Evolutionary conservation across 2,888 invertebrate species (phyloP), one percentile per base, ranked within the genome.

Genomic region (Tinea trinotella): DNA sequence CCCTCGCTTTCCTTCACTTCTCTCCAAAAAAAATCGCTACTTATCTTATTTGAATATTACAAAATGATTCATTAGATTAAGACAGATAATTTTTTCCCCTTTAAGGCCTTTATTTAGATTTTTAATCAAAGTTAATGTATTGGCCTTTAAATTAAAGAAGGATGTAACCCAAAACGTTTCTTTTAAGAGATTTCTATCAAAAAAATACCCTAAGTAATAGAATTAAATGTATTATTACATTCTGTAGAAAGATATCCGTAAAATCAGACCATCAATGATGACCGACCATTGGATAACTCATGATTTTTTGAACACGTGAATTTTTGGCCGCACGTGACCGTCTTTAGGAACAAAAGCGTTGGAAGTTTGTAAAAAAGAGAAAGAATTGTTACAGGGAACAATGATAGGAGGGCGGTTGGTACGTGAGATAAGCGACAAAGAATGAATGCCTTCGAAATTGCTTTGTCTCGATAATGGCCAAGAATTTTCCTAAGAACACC

Each of bases 391-490:
- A 24, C 24, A 4, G 24, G 4, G 50, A 50, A 50, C 50, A 50
- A 50, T 50, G 50, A 50, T 50, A 24, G 24, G 50, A 24, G 50
- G 46, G 48, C 17, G 18, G 48, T 18, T 20, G 1, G 50, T 50
- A 24, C 50, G 50, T 50, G 50, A 50, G 50, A 50, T 50, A 50
- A 50, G 50, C 50, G 24, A 54, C 57, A 58, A 56, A 56, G 57
- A 61, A 59, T 59, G 58, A 59, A 57, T 57, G 58, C 58, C 56
- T 55, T 50, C 58, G 56, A 56, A 61, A 61, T 59, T 59, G 61
- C 57, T 56, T 58, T 56, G 55, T 54, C 55, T 59, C 60, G 59
- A 59, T 60, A 59, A 60, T 60, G 36, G 53, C 24, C 13, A 13
- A 24, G 24, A 50, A 50, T 50, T 50, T 50, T 50, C 50, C 24